Conservation (phyloP, 2,797 vertebrate species). For the Nothura maculosa region DNA sequence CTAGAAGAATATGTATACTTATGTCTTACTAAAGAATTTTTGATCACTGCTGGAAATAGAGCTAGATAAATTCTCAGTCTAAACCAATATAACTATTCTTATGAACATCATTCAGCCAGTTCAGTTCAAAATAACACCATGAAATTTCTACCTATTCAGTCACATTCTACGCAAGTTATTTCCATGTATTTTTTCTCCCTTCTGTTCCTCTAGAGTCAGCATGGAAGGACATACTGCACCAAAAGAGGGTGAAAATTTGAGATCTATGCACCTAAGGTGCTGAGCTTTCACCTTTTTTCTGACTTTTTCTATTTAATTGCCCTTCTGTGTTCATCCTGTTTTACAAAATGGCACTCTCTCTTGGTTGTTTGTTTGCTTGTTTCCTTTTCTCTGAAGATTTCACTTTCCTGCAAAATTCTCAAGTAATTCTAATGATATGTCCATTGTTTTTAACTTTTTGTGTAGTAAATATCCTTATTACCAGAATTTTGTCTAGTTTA, state of each 20-base stretch:
- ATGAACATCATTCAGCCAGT: background rate
- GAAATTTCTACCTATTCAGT: background rate
- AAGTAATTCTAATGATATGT: background rate
- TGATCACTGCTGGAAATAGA: background rate
- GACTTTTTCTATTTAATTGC: background rate
- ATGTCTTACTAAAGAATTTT: background rate
- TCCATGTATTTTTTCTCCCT: background rate
- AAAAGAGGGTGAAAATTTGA: background rate
- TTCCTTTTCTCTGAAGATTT: background rate
- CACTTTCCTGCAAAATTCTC: background rate
- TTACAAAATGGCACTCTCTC: background rate
- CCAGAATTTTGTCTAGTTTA: background rate
- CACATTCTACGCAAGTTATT: background rate
- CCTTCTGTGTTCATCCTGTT: background rate
- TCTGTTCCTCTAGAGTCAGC: background rate
- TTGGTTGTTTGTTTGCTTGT: rapidly evolving
- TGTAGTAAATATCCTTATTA: background rate
- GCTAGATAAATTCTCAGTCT: background rate
- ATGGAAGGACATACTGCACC: background rate
- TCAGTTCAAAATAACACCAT: background rate
- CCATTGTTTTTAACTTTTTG: background rate
- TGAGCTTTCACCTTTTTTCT: background rate
- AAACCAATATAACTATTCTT: background rate
- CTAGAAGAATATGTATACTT: background rate
- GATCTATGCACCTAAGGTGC: background rate